Base-by-base conservation (phyloP, 1,140 invertebrate genomes). In the Eriosoma lanigerum region DNA sequence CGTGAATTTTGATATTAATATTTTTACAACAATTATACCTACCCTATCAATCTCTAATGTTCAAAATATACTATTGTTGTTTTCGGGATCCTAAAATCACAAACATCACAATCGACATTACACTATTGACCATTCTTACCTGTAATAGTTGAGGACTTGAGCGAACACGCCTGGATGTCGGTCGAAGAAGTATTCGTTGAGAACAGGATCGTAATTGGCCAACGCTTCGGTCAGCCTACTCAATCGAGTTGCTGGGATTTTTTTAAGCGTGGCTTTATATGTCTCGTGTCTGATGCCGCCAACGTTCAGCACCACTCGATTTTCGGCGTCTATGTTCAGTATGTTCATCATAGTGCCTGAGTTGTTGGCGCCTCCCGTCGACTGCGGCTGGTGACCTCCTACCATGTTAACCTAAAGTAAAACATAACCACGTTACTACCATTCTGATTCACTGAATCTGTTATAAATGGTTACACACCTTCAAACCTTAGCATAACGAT, bases 101-200 rank as follows among this genome's bases (percentile, higher is more conserved):
- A n/a, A n/a, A n/a, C n/a, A n/a, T n/a, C n/a, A n/a, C n/a, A n/a
- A n/a, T n/a, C n/a, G n/a, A n/a, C n/a, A n/a, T n/a, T n/a, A n/a
- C n/a, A n/a, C n/a, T n/a, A n/a, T n/a, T n/a, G n/a, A n/a, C n/a
- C n/a, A 38, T 8, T 8, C 84, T 86, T 85, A 91, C 91, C 91
- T 92, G 88, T 95, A 95, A 86, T 95, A 96, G 86, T 95, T 95
- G 85, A 95, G 90, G 82, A 96, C 93, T 88, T 94, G 96, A 66
- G 95, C 96, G 87, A 99, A 99, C 82, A 99, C 97, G 6, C 96
- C 96, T 0, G 97, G 97, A 88, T 99, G 97, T 82, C 97, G 87
- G 87, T 99, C 97, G 87, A 99, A 99, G 90, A 98, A 99, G 89
- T 98, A 99, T 87, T 99, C 97, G 87, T 98, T 98, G 82, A 98